Evolutionary conservation across 2,797 vertebrate species (phyloP).

Genomic region (Syndactyla subalaris): DNA sequence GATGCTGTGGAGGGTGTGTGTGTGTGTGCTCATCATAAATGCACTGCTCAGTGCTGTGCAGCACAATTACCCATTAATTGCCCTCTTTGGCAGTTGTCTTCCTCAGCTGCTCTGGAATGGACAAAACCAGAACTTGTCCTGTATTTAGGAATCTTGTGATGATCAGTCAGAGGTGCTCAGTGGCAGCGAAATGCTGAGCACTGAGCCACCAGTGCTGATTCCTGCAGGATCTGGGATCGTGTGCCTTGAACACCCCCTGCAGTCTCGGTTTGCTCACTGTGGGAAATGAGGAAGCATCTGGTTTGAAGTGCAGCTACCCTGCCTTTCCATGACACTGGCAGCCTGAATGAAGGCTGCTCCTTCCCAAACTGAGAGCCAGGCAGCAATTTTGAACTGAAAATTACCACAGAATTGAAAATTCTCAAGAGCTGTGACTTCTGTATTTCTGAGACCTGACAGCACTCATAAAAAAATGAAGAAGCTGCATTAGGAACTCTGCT

Average conservation of each 20-base stretch:
- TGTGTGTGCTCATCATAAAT: neutral
- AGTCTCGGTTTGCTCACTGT: neutral
- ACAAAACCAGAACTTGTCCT: neutral
- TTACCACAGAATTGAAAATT: neutral
- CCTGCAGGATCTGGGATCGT: neutral
- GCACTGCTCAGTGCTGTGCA: rapidly evolving
- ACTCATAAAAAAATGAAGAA: neutral
- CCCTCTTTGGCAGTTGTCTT: neutral
- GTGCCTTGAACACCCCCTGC: neutral
- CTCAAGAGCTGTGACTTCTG: neutral
- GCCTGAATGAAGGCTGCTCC: too few relatives aligned
- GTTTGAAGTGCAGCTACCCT: neutral
- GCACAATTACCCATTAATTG: rapidly evolving
- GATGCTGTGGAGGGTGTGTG: neutral
- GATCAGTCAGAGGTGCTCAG: neutral
- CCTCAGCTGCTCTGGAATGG: neutral
- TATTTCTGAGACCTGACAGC: neutral
- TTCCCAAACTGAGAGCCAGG: neutral
- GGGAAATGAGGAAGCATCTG: neutral
- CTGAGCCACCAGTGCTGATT: neutral
- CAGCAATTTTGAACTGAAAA: neutral
- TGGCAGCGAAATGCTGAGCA: neutral
- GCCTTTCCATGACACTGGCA: neutral
- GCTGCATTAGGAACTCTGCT: neutral
- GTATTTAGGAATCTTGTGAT: neutral